Conservation (phyloP, 2,113 vertebrate genomes). For the Hystrix cristata region DNA sequence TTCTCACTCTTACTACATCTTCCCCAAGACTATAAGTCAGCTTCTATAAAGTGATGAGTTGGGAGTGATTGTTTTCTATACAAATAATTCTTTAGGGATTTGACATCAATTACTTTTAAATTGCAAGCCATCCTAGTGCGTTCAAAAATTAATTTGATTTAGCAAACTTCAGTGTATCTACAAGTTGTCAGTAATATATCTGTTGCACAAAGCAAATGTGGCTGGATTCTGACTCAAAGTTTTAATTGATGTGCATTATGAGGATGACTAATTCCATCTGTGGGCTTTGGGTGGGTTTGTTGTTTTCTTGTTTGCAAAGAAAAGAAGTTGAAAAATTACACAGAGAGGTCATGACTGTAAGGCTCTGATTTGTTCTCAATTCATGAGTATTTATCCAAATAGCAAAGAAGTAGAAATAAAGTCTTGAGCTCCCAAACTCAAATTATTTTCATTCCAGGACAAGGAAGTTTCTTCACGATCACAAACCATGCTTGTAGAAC, state of each 20-base stretch:
- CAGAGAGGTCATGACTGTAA: background rate
- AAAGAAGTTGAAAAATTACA: constrained; percentile 49
- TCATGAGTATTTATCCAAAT: constrained; percentile 26
- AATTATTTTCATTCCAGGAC: background rate
- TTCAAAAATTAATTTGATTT: constrained; percentile 59
- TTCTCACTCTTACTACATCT: background rate
- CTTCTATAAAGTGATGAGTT: background rate
- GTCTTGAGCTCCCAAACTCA: background rate
- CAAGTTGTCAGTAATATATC: background rate
- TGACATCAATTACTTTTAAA: constrained; percentile 49
- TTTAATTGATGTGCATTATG: background rate
- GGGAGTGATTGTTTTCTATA: constrained; percentile 12
- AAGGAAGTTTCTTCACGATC: background rate
- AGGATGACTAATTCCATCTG: background rate
- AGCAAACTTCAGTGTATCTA: background rate
- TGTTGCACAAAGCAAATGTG: background rate
- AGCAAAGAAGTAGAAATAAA: background rate
- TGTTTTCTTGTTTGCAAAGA: background rate
- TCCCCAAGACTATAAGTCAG: background rate
- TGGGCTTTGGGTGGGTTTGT: background rate
- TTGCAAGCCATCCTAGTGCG: background rate
- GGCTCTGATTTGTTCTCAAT: background rate
- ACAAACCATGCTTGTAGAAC: background rate
- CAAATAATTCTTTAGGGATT: constrained; percentile 40
- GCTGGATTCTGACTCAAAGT: background rate